phyloP scores from a whole-genome alignment of 2,113 vertebrate species.

The Castor canadensis region DNA sequence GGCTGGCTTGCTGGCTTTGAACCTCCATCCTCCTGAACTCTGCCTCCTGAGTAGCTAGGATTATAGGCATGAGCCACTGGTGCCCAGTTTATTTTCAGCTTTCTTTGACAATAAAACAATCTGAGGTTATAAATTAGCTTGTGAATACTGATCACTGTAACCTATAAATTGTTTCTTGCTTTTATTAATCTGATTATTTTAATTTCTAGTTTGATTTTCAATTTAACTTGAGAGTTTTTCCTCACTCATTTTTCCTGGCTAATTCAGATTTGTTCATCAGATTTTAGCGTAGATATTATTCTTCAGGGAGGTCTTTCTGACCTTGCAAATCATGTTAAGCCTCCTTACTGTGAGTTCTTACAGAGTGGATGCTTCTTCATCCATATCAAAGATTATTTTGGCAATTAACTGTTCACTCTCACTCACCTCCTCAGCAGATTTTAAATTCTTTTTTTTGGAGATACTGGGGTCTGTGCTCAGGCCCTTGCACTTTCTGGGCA shows the following conservation, averaged over 20 bases:
- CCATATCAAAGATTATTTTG: neutral
- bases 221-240: neutral
- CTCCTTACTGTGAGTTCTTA: neutral
- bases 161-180: neutral
- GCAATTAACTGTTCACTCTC: neutral
- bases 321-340: neutral
- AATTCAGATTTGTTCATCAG: conserved; percentile 7
- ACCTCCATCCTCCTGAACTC: too few species aligned
- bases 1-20: too few species aligned
- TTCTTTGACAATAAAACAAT: neutral
- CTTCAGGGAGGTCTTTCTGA: neutral
- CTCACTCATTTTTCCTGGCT: neutral
- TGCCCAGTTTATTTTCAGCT: too few species aligned
- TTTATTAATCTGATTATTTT: conserved; percentile 37
- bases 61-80: too few species aligned
- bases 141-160: neutral
- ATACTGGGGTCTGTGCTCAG: too few species aligned
- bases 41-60: too few species aligned
- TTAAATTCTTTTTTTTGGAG: too few species aligned
- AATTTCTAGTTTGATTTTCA: conserved; percentile 47
- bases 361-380: neutral
- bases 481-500: too few species aligned
- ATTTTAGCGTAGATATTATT: neutral
- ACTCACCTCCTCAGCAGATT: neutral
- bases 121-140: conserved; percentile 49